A percentile compares a stretch with the other conserved stretches of the same genome.
These are phyloP conservation scores for Bombus confusus DNA, from an alignment of 1,140 invertebrate species.

Conservation along the genomic window DNA sequence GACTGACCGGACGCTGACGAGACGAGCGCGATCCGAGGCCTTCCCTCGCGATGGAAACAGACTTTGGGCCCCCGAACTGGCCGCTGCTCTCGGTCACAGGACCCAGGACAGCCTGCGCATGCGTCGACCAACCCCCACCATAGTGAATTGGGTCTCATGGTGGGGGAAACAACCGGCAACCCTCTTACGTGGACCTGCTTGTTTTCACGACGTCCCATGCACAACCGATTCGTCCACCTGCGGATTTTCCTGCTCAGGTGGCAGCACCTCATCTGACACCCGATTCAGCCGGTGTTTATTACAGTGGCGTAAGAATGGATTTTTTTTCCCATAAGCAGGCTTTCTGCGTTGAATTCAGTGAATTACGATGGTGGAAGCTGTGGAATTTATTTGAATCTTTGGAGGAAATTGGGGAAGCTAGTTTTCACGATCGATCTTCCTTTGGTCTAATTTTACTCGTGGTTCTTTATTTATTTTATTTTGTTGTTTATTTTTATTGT, in stretches of 20 bases:
- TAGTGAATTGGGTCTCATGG: conserved; percentile 5
- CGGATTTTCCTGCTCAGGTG: conserved; percentile 72
- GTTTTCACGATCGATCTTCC: not conserved
- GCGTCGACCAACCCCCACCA: conserved; percentile 52
- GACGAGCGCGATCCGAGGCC: conserved; percentile 70
- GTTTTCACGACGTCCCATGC: conserved; percentile 33
- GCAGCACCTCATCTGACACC: conserved; percentile 72
- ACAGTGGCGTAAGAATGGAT: conserved; percentile 32
- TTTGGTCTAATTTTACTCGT: not conserved
- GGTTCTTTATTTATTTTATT: not conserved
- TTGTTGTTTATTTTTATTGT: not conserved
- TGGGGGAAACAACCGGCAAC: conserved; percentile 53
- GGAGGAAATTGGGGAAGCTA: not conserved
- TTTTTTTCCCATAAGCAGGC: not conserved
- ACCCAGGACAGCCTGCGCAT: conserved; percentile 62
- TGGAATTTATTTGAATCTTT: not conserved
- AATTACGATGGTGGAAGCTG: no score
- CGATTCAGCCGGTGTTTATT: conserved; percentile 4
- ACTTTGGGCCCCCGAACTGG: conserved; percentile 72
- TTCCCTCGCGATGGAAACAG: conserved; percentile 71
- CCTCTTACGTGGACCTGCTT: conserved; percentile 58
- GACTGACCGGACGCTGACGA: conserved; percentile 32
- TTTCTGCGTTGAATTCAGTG: no score
- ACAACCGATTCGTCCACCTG: conserved; percentile 60
- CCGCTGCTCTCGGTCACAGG: conserved; percentile 58